Conservation (phyloP, 2,797 vertebrate genomes). For the Crenuchus spilurus region DNA sequence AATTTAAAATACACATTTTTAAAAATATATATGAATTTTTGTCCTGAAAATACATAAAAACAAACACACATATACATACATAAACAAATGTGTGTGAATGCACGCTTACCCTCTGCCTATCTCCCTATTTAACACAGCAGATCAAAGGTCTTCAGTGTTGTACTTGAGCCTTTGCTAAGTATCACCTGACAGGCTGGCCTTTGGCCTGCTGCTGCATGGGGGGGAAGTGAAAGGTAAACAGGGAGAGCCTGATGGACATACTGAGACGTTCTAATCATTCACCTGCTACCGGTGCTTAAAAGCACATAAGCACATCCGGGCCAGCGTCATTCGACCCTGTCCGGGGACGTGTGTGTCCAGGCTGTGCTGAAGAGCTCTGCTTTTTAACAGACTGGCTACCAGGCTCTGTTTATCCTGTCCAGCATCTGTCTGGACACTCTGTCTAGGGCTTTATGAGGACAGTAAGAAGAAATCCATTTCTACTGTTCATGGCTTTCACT, state of each 20-base stretch:
- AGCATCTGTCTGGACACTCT: neutral
- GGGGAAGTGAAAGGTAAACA: slow-evolving; percentile 45
- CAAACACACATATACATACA: slow-evolving; percentile 4
- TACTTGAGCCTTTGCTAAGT: slow-evolving; percentile 26
- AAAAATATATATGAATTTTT: no score
- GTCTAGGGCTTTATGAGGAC: neutral
- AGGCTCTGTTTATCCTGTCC: neutral
- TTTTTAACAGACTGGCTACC: neutral
- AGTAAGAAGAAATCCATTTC: neutral
- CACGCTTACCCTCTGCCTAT: neutral
- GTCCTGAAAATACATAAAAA: no score
- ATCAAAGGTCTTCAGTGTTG: slow-evolving; percentile 45
- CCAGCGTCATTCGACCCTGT: slow-evolving; percentile 13
- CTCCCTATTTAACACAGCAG: slow-evolving; percentile 16
- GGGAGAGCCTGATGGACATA: slow-evolving; percentile 6
- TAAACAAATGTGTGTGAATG: neutral
- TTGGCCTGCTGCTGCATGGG: slow-evolving; percentile 32
- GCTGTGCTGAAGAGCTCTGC: neutral
- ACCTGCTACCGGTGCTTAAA: slow-evolving; percentile 47
- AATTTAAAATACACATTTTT: no score
- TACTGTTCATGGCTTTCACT: no score
- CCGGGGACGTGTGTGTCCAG: neutral
- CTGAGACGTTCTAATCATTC: slow-evolving; percentile 46
- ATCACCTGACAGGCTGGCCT: slow-evolving; percentile 52
- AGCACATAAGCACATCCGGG: slow-evolving; percentile 29